A percentile compares a stretch with the other conserved stretches of the same genome.
Conservation (phyloP, 2,113 vertebrate species). For the Hippolais icterina region DNA sequence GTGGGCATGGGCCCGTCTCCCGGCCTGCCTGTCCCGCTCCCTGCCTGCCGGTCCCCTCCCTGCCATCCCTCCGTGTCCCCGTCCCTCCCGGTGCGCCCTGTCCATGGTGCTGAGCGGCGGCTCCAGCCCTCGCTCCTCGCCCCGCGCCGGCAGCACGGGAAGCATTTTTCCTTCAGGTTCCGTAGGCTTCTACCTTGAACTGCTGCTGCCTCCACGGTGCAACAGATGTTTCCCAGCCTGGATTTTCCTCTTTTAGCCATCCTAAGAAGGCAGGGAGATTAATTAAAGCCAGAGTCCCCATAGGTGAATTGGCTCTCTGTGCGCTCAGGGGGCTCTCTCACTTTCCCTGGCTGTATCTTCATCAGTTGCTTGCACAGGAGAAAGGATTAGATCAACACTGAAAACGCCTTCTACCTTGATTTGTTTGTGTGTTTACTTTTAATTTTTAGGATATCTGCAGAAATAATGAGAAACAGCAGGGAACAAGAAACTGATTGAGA, state of each 20-base stretch:
- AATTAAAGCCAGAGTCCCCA: background rate
- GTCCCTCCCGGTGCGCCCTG: background rate
- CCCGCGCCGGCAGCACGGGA: background rate
- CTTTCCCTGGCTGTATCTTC: background rate
- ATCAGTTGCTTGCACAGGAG: background rate
- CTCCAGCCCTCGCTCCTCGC: background rate
- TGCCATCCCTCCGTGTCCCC: rapidly evolving
- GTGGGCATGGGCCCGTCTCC: background rate
- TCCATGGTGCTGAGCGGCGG: conserved; percentile 66
- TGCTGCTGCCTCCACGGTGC: background rate
- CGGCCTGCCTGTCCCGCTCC: too few relatives aligned
- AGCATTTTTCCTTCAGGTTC: background rate
- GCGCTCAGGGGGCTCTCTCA: background rate
- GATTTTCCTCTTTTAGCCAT: conserved; percentile 30
- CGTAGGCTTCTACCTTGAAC: background rate
- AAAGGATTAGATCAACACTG: background rate
- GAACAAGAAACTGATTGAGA: background rate
- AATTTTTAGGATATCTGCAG: conserved; percentile 15
- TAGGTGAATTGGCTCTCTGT: background rate
- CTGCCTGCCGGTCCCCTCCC: background rate
- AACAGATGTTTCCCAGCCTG: conserved; percentile 29
- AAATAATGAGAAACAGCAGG: conserved; percentile 46
- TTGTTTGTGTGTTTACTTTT: conserved; percentile 25
- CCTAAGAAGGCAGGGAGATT: conserved; percentile 40
- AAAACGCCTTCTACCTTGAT: background rate